Evolutionary conservation across 2,888 invertebrate species (phyloP).

Genomic region (Lasioglossum villosulum): DNA sequence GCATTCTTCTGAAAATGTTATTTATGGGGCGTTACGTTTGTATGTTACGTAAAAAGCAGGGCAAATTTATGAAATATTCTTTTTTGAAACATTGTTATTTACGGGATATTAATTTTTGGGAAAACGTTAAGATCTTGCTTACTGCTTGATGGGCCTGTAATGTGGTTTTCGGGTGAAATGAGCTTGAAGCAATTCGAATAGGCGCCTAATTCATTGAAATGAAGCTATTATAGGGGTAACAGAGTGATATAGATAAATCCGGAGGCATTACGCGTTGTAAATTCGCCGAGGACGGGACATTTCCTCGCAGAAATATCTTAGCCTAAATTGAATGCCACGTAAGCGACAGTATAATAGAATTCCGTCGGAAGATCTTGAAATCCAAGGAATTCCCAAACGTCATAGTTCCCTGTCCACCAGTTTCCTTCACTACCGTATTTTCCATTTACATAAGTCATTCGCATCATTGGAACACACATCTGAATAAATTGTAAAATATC

Average conservation of each 20-base stretch:
- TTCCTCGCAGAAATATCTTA: not conserved
- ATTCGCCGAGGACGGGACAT: not conserved
- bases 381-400: not conserved
- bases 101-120: too few species aligned
- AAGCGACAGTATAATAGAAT: not conserved
- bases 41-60: not conserved
- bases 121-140: not conserved
- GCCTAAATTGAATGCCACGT: not conserved
- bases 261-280: not conserved
- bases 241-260: not conserved
- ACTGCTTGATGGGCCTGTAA: not conserved
- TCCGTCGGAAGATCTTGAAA: not conserved
- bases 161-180: not conserved
- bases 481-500: not conserved
- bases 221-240: not conserved
- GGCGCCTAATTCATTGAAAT: slow-evolving; percentile 14
- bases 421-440: not conserved
- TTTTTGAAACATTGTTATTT: not conserved
- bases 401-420: too few species aligned
- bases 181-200: not conserved
- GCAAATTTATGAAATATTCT: not conserved
- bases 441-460: not conserved
- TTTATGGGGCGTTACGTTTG: not conserved
- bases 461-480: not conserved
- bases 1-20: not conserved